phyloP scores from a whole-genome alignment of 2,888 invertebrate genomes.

The Drosophila mayaguana region DNA sequence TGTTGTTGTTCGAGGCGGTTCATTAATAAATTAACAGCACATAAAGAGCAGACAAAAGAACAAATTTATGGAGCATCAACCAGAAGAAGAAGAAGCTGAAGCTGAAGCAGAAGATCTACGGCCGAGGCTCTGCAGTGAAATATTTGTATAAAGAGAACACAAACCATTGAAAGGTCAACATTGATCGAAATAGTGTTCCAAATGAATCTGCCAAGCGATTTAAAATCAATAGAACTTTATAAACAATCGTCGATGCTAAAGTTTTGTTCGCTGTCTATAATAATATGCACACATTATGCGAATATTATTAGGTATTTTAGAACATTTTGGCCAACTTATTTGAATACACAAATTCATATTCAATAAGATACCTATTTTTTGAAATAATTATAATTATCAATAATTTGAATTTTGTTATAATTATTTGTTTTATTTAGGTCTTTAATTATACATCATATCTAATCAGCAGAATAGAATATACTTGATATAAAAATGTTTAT shows the following conservation, averaged over 20 bases:
- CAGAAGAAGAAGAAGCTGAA: slow-evolving; percentile 24
- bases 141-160: background rate
- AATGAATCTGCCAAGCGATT: slow-evolving; percentile 55
- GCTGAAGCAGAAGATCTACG: slow-evolving; percentile 12
- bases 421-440: too few species aligned
- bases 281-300: slow-evolving; percentile 5
- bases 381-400: background rate
- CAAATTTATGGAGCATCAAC: slow-evolving; percentile 51
- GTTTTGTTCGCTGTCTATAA: background rate
- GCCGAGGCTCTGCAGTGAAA: background rate
- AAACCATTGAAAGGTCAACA: slow-evolving; percentile 33
- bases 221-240: slow-evolving; percentile 67
- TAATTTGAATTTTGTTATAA: too few species aligned
- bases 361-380: background rate
- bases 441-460: too few species aligned
- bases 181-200: slow-evolving; percentile 22
- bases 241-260: slow-evolving; percentile 15
- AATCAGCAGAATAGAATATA: too few species aligned
- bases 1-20: slow-evolving; percentile 52
- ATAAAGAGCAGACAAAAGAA: slow-evolving; percentile 59
- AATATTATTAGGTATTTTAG: background rate
- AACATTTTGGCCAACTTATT: background rate
- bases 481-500: too few species aligned
- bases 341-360: background rate
- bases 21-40: slow-evolving; percentile 76